Conservation (phyloP, 35 echinoderm and acorn worm species). For the Amphiura filiformis region DNA sequence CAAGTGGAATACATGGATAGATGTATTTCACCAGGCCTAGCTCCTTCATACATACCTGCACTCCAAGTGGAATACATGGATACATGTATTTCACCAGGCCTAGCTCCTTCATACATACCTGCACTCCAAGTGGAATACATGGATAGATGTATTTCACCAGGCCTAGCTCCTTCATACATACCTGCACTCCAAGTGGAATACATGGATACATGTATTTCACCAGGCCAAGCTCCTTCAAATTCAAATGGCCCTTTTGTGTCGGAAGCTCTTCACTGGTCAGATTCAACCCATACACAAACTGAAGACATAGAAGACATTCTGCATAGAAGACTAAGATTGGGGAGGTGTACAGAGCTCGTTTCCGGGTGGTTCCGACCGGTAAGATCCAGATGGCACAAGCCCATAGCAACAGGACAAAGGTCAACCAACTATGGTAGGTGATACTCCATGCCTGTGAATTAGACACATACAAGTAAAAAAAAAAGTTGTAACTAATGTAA, state of each 20-base stretch:
- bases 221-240: constrained; percentile 79
- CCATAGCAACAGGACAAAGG: constrained; percentile 91
- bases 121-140: constrained; percentile 53
- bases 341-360: constrained; percentile 78
- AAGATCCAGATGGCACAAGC: constrained; percentile 86
- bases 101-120: constrained; percentile 65
- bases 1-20: too few species aligned
- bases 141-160: constrained; percentile 47
- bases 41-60: too few species aligned
- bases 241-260: constrained; percentile 3
- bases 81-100: too few species aligned
- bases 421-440: constrained; percentile 84
- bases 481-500: too few species aligned
- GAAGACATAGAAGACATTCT: constrained; percentile 60
- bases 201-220: constrained; percentile 57
- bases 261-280: constrained; percentile 48
- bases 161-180: constrained; percentile 71
- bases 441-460: constrained; percentile 99
- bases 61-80: too few species aligned
- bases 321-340: constrained; percentile 85
- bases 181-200: constrained; percentile 64
- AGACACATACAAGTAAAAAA: too few species aligned
- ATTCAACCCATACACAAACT: constrained; percentile 80
- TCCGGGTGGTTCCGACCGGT: constrained; percentile 65
- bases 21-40: too few species aligned